phyloP scores from a whole-genome alignment of 1,140 invertebrate genomes.

The Melitaea cinxia region DNA sequence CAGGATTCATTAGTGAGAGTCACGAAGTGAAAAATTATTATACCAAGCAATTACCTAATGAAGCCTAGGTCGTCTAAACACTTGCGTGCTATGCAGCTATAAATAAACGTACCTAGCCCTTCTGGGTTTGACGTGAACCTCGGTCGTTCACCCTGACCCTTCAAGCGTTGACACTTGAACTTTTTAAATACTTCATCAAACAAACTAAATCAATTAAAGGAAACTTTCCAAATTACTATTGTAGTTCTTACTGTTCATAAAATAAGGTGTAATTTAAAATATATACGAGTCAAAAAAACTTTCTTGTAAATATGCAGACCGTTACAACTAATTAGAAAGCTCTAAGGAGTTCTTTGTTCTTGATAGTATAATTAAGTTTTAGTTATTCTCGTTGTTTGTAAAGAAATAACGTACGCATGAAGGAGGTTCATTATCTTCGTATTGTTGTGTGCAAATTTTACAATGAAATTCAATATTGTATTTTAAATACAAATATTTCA shows the following conservation, averaged over 20 bases:
- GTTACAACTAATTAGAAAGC: slow-evolving; percentile 59
- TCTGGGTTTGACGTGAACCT: slow-evolving; percentile 14
- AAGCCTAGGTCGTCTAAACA: slow-evolving; percentile 37
- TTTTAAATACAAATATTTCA: too few relatives aligned
- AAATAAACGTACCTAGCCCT: slow-evolving; percentile 33
- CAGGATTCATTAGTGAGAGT: slow-evolving; percentile 29
- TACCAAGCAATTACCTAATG: slow-evolving; percentile 37
- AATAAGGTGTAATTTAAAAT: slow-evolving; percentile 25
- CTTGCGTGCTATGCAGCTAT: slow-evolving; percentile 36
- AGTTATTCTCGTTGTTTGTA: slow-evolving; percentile 20
- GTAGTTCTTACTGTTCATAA: slow-evolving; percentile 20
- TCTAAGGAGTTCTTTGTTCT: slow-evolving; percentile 54
- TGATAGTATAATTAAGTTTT: slow-evolving; percentile 35
- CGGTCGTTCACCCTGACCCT: slow-evolving; percentile 69
- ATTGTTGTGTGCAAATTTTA: background rate
- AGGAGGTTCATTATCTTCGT: background rate
- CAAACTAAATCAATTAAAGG: slow-evolving; percentile 36
- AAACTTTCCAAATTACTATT: background rate
- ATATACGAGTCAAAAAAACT: slow-evolving; percentile 36
- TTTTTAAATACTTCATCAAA: slow-evolving; percentile 57
- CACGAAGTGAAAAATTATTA: slow-evolving; percentile 34
- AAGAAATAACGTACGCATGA: background rate
- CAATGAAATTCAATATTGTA: background rate
- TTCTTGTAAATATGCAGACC: slow-evolving; percentile 42
- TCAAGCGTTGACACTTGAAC: slow-evolving; percentile 63